Percentiles rank a stretch among this genome's conserved stretches.
Conservation (phyloP, 2,113 vertebrate genomes). For the Erinaceus europaeus region DNA sequence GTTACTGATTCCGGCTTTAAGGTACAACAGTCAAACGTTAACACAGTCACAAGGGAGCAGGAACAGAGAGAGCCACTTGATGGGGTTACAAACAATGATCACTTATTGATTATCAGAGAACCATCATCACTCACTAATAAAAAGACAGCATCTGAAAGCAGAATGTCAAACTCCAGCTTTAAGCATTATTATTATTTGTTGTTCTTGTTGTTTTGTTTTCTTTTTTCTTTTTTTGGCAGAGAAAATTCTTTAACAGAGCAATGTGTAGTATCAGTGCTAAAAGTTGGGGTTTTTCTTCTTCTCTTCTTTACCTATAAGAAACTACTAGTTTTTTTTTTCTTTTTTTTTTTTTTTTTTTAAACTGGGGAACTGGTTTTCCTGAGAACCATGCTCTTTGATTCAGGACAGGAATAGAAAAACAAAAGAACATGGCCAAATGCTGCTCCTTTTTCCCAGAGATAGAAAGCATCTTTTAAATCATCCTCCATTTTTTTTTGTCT, state of each 20-base stretch:
- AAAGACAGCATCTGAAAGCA: constrained; percentile 95
- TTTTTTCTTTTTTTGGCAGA: constrained; percentile 95
- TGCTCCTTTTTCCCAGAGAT: constrained; percentile 99
- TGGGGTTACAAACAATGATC: constrained; percentile 82
- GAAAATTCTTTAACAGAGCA: constrained; percentile 93
- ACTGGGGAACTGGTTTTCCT: constrained; percentile 97
- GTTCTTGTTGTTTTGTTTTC: neutral
- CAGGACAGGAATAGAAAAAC: constrained; percentile 94
- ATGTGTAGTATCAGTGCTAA: constrained; percentile 96
- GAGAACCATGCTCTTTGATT: constrained; percentile 99
- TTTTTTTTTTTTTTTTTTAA: neutral
- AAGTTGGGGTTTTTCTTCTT: constrained; percentile 88
- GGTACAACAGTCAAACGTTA: constrained; percentile 86
- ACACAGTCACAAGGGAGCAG: constrained; percentile 87
- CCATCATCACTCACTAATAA: constrained; percentile 87
- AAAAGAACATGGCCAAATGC: constrained; percentile 96
- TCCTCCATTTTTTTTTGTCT: constrained; percentile 87
- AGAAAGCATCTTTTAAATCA: constrained; percentile 94
- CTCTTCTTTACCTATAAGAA: constrained; percentile 91
- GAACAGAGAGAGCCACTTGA: constrained; percentile 84
- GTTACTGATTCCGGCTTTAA: constrained; percentile 93
- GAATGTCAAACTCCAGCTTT: constrained; percentile 94
- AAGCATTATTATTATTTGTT: constrained; percentile 91
- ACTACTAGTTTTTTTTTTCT: constrained; percentile 81
- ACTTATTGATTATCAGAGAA: constrained; percentile 85